A percentile compares a stretch with the other conserved stretches of the same genome.
These are phyloP conservation scores for Squalus acanthias DNA, from an alignment of 2,797 vertebrate species.

Conservation along the genomic window DNA sequence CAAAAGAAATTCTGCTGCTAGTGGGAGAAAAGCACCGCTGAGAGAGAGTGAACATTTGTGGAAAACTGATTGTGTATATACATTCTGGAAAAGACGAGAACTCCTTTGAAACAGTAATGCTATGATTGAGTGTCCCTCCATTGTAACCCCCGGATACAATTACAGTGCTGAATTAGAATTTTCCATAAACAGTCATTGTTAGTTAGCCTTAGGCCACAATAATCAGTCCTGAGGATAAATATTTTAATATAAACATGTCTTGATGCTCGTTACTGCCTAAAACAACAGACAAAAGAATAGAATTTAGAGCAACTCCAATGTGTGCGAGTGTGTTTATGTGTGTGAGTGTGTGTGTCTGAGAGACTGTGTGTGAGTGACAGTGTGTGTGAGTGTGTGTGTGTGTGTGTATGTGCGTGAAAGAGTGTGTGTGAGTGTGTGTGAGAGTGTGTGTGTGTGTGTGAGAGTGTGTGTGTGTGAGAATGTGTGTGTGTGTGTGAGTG, in stretches of 20 bases:
- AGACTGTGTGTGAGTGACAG: neutral
- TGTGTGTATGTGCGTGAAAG: neutral
- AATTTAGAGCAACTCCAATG: neutral
- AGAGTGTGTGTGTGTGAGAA: no score
- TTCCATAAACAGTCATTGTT: no score
- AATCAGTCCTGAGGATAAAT: neutral
- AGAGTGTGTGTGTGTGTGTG: no score
- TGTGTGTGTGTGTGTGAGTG: no score
- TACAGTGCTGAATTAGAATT: neutral
- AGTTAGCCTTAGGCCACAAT: neutral
- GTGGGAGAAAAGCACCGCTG: neutral
- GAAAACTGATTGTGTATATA: neutral
- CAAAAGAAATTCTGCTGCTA: neutral
- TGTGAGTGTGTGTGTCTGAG: neutral
- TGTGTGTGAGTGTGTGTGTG: neutral
- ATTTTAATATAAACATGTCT: neutral
- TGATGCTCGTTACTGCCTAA: neutral
- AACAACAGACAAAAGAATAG: neutral
- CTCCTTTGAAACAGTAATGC: neutral
- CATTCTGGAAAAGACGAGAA: neutral
- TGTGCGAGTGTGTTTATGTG: neutral
- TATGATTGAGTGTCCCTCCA: neutral
- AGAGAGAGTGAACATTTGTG: neutral
- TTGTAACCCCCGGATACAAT: neutral
- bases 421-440: no score